Conservation (phyloP, 2,113 vertebrate genomes). For the Rhinoptilus africanus region DNA sequence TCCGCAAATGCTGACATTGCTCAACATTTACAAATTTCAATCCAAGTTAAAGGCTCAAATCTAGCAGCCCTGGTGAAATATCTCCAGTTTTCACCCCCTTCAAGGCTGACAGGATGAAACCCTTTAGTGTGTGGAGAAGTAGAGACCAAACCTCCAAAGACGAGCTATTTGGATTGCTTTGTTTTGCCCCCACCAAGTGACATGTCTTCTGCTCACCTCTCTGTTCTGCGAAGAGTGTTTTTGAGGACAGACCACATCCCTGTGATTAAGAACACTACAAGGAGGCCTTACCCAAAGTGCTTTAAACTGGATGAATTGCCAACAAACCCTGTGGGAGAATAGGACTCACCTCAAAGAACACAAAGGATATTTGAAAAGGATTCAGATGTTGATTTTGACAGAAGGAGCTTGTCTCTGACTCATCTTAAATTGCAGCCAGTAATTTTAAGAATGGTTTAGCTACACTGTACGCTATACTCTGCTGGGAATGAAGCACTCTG, state of each 20-base stretch:
- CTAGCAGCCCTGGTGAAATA: background rate
- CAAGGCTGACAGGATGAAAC: rapidly evolving
- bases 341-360: too few relatives aligned
- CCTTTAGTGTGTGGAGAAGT: rapidly evolving
- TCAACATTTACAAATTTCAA: background rate
- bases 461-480: too few relatives aligned
- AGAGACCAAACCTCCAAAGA: background rate
- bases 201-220: background rate
- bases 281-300: rapidly evolving
- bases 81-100: background rate
- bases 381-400: too few relatives aligned
- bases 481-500: too few relatives aligned
- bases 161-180: background rate
- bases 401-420: too few relatives aligned
- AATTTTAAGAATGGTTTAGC: too few relatives aligned
- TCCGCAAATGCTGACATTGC: background rate
- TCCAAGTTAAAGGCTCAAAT: background rate
- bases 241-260: background rate
- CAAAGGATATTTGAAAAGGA: too few relatives aligned
- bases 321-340: background rate
- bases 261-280: background rate
- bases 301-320: background rate
- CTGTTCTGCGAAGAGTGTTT: background rate
- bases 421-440: too few relatives aligned
- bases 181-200: background rate